Base-by-base conservation (phyloP, 2,797 vertebrate species). In the Neosilurus mollespiculum region DNA sequence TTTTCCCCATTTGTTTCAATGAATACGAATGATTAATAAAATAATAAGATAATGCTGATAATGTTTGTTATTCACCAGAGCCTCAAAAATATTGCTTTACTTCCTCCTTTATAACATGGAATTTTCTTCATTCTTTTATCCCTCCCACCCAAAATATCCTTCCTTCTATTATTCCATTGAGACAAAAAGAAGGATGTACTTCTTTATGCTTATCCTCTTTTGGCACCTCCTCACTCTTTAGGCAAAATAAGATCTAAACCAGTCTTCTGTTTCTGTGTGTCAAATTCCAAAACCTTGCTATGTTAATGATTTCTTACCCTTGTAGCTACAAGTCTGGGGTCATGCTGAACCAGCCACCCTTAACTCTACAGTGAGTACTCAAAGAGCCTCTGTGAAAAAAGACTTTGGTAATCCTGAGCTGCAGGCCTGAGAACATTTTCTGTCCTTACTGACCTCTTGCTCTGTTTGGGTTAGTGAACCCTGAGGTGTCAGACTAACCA, bases 81-180 rank as follows among this genome's bases (percentile, higher is more conserved):
- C 49, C 26, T 20, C 18, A 43, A 62, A 24, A 78, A 37, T 54
- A 14, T 58, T 56, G 16, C 54, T 30, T 73, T 14, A 72, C 37
- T 71, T 64, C 22, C 80, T 64, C 22, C 80, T 64, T 16, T 26
- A 78, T 37, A 83, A 58, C 1, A 58, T 69, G 62, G 67, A 86
- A 87, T 71, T 51, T 12, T 81, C 69, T 26, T 49, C 80, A 37
- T 76, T 83, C 73, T 53, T 37, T 82, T 64, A 67, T 24, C 71
- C 76, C 49, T 56, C 53, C 64, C 76, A 81, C 83, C 75, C 67
- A 37, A 65, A 72, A 71, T 76, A 80, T 85, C 83, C 87, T 88
- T 89, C 85, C 87, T 86, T 81, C 77, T 85, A 88, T 90, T 91
- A 66, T 79, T 53, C 64, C 88, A 90, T 71, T 82, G 80, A 83